These are phyloP conservation scores for Cybosia mesomella DNA, from an alignment of 2,888 invertebrate genomes.

Conservation along the genomic window DNA sequence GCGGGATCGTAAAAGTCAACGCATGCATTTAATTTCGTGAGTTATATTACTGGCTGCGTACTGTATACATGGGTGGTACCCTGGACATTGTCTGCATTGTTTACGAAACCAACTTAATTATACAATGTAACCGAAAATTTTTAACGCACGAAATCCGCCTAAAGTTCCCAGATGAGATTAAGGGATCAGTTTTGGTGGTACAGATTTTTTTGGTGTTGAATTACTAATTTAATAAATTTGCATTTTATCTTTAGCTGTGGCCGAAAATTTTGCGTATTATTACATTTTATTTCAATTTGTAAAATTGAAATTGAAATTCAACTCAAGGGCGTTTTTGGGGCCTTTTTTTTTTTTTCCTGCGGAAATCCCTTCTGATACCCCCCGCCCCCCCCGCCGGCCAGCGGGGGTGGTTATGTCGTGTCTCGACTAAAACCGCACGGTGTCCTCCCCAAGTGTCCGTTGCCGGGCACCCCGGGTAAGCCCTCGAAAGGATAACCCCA, in stretches of 20 bases:
- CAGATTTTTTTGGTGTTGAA: conserved; percentile 1
- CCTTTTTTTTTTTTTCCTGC: no score
- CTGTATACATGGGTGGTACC: conserved; percentile 29
- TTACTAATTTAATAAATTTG: not conserved
- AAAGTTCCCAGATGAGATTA: conserved; percentile 27
- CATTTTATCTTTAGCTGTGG: not conserved
- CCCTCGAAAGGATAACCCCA: no score
- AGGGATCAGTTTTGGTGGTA: conserved; percentile 8
- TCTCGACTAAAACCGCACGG: no score
- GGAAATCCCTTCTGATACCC: no score
- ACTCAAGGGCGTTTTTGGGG: no score
- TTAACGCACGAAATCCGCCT: conserved; percentile 44
- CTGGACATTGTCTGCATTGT: conserved; percentile 30
- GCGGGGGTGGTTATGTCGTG: no score
- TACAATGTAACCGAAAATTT: conserved; percentile 39
- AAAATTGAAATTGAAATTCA: no score
- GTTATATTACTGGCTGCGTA: conserved; percentile 59
- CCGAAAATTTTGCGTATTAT: not conserved
- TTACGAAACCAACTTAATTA: conserved; percentile 49
- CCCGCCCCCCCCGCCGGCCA: no score
- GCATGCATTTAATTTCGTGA: conserved; percentile 78
- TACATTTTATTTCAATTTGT: not conserved
- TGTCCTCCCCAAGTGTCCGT: no score
- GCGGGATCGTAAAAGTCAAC: conserved; percentile 76
- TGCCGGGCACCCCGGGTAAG: no score